These are phyloP conservation scores for Caenorhabditis drosophilae DNA, from an alignment of 2,888 invertebrate species.

Conservation along the genomic window DNA sequence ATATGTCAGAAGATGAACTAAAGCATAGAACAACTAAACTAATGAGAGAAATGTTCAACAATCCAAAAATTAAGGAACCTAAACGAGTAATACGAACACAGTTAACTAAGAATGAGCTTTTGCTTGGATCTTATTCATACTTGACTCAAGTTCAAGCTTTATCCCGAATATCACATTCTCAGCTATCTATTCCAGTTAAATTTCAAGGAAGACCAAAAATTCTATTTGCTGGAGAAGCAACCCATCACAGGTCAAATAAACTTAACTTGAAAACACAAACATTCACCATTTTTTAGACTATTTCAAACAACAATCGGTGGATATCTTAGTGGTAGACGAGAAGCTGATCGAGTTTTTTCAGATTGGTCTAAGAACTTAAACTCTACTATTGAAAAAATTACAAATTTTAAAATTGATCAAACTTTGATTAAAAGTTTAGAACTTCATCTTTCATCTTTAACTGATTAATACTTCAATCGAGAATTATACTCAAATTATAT, in stretches of 20 bases:
- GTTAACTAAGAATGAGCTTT: conserved; percentile 54
- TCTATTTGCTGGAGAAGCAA: conserved; percentile 65
- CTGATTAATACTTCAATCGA: background rate
- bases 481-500: background rate
- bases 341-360: conserved; percentile 46
- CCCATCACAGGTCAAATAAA: conserved; percentile 52
- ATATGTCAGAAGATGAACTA: conserved; percentile 52
- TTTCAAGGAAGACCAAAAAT: conserved; percentile 43
- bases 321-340: conserved; percentile 57
- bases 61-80: conserved; percentile 42
- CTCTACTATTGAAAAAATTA: background rate
- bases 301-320: conserved; percentile 65
- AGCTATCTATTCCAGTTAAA: conserved; percentile 56
- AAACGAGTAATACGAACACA: conserved; percentile 31
- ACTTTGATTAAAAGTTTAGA: too few relatives aligned
- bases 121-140: conserved; percentile 62
- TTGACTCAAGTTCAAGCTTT: conserved; percentile 50
- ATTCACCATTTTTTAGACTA: conserved; percentile 37
- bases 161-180: conserved; percentile 42
- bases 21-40: conserved; percentile 46
- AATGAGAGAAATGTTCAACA: conserved; percentile 50
- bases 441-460: background rate
- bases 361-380: conserved; percentile 21
- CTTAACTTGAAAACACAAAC: background rate
- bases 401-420: background rate